These are phyloP conservation scores for Theocolax elegans DNA, from an alignment of 1,140 invertebrate genomes.

Conservation along the genomic window DNA sequence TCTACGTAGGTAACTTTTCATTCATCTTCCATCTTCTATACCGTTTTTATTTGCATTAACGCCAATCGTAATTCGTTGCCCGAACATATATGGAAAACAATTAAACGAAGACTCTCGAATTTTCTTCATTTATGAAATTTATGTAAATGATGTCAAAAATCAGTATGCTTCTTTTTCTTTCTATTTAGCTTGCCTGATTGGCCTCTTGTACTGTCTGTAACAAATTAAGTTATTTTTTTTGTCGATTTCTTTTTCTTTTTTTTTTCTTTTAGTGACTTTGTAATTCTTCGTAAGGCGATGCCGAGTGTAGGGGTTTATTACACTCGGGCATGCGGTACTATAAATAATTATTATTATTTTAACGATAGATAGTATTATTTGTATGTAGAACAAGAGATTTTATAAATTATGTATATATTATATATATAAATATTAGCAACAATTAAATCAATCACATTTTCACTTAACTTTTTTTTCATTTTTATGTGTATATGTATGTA, in stretches of 20 bases:
- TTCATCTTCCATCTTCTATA: neutral
- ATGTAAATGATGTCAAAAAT: constrained; percentile 17
- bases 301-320: neutral
- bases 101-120: neutral
- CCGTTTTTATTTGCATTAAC: neutral
- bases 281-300: constrained; percentile 3
- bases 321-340: neutral
- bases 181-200: too few species aligned
- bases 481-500: too few species aligned
- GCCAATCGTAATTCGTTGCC: neutral
- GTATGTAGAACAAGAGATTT: constrained; percentile 55
- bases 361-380: constrained; percentile 50
- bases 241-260: too few species aligned
- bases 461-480: constrained; percentile 4
- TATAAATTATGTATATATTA: constrained; percentile 63
- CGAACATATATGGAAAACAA: too few species aligned
- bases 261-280: constrained; percentile 24
- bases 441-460: constrained; percentile 53
- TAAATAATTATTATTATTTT: constrained; percentile 48
- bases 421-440: constrained; percentile 38
- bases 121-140: constrained; percentile 16
- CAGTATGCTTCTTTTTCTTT: too few species aligned
- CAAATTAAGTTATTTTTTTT: too few species aligned
- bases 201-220: too few species aligned
- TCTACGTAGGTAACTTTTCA: too few species aligned